Evolutionary conservation across 2,113 vertebrate species (phyloP).

Genomic region (Spizaetus ornatus): DNA sequence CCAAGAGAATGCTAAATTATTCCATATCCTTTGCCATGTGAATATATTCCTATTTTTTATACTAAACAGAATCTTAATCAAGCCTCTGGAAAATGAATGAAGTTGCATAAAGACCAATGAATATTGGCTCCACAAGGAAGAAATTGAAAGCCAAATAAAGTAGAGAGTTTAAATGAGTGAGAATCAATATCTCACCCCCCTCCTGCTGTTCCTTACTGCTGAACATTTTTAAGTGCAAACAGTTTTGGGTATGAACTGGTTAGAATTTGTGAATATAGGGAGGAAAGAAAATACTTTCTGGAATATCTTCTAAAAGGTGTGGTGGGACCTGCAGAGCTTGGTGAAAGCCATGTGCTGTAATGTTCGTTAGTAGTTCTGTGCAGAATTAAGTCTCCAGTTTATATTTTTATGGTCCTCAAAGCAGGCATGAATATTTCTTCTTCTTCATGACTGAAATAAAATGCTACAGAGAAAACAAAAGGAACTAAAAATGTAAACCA

Average conservation of each 20-base stretch:
- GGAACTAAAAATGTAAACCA: background rate
- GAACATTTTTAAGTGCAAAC: slow-evolving; percentile 1
- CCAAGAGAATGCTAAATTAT: background rate
- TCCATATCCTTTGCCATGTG: background rate
- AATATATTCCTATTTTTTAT: background rate
- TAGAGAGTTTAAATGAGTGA: background rate
- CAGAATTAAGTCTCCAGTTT: background rate
- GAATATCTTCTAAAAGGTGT: background rate
- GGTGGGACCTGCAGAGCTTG: background rate
- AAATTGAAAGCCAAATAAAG: slow-evolving; percentile 17
- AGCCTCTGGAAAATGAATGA: slow-evolving; percentile 4
- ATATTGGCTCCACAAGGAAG: background rate
- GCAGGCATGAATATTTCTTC: background rate
- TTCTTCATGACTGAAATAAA: slow-evolving; percentile 17
- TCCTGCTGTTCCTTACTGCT: slow-evolving; percentile 18
- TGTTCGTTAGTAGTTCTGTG: background rate
- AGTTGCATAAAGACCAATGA: background rate
- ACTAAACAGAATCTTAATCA: background rate
- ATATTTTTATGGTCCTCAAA: background rate
- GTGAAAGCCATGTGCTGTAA: background rate
- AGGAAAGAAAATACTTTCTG: background rate
- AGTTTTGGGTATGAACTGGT: background rate
- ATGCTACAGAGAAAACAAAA: slow-evolving; percentile 10
- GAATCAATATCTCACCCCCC: slow-evolving; percentile 18
- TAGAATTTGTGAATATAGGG: background rate